phyloP scores from a whole-genome alignment of 2,888 invertebrate genomes.

The Ophion ventricosus region DNA sequence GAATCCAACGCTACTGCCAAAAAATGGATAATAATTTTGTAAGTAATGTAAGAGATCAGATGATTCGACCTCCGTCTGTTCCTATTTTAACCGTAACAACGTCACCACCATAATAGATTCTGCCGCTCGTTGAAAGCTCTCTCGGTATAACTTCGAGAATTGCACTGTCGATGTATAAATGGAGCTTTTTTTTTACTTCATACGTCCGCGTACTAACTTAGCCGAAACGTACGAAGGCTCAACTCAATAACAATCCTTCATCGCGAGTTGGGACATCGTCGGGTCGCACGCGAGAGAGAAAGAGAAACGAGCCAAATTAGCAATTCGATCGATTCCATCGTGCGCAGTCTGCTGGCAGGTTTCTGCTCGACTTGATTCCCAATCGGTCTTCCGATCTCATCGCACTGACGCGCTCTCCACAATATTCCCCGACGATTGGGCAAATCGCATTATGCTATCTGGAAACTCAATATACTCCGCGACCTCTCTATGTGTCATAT shows the following conservation, averaged over 20 bases:
- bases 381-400: constrained; percentile 48
- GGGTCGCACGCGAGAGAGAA: constrained; percentile 24
- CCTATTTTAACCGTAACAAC: no score
- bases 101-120: no score
- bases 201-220: constrained; percentile 13
- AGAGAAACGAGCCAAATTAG: constrained; percentile 55
- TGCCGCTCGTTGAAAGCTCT: background rate
- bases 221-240: constrained; percentile 22
- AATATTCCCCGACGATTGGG: constrained; percentile 39
- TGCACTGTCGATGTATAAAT: background rate
- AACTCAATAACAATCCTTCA: constrained; percentile 54
- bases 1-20: no score
- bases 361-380: constrained; percentile 40
- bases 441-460: constrained; percentile 40
- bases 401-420: constrained; percentile 21
- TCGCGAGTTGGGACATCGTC: constrained; percentile 28
- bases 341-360: constrained; percentile 36
- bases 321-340: constrained; percentile 55
- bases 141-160: background rate
- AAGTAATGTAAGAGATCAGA: no score
- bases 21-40: no score
- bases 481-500: background rate
- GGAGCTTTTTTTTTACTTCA: background rate
- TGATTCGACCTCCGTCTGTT: no score
- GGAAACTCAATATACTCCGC: constrained; percentile 36